Evolutionary conservation across 2,113 vertebrate genomes (phyloP).

Genomic region (Cricetomys ansorgei): DNA sequence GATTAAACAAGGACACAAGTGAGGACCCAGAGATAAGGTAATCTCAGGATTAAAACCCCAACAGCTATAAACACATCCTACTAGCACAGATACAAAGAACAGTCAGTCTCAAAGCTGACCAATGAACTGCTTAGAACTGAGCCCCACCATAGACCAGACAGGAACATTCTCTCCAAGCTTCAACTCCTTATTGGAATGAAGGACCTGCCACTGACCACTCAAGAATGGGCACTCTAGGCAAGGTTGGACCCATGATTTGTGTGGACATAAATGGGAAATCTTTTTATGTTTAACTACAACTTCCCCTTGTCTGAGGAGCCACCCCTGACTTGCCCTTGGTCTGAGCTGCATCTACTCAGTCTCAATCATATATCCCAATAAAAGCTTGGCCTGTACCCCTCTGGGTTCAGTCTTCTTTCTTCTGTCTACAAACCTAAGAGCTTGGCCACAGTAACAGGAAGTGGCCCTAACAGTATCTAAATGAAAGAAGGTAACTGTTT

Average conservation of each 20-base stretch:
- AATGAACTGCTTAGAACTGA: neutral
- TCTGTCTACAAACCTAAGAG: neutral
- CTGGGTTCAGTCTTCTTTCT: neutral
- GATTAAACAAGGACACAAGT: neutral
- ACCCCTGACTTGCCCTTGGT: neutral
- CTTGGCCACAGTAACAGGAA: neutral
- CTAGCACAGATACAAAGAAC: neutral
- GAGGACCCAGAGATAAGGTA: neutral
- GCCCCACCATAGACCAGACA: neutral
- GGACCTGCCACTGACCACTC: neutral
- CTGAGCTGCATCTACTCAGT: no score
- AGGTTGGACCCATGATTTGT: neutral
- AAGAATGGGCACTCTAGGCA: neutral
- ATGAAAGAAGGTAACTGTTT: neutral
- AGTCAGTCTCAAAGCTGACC: neutral
- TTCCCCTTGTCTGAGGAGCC: neutral
- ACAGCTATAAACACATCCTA: neutral
- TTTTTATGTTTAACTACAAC: neutral
- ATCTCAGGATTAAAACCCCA: neutral
- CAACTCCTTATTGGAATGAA: neutral
- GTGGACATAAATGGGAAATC: neutral
- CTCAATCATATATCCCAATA: neutral
- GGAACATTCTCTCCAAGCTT: no score
- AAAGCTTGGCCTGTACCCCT: neutral
- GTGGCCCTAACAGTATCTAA: neutral